A percentile compares a stretch with the other conserved stretches of the same genome.
These are phyloP conservation scores for Holacanthella duospinosa DNA, from an alignment of 2,888 invertebrate species.

Conservation along the genomic window DNA sequence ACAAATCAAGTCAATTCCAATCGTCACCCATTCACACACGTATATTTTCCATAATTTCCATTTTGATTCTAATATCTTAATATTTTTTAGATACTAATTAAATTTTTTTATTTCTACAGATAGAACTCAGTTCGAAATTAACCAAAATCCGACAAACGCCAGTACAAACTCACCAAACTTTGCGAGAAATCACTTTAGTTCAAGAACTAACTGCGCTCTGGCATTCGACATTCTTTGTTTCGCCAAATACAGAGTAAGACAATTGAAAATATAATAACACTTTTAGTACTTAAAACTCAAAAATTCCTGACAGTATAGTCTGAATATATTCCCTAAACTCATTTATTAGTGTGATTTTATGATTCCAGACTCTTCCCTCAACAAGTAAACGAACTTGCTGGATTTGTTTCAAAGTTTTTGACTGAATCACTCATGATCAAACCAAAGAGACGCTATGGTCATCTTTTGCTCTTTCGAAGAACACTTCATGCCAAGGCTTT, in stretches of 20 bases:
- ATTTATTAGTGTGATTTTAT: no score
- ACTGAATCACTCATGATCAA: slow-evolving; percentile 28
- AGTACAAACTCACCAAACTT: slow-evolving; percentile 20
- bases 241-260: slow-evolving; percentile 27
- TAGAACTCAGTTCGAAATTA: slow-evolving; percentile 30
- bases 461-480: slow-evolving; percentile 29
- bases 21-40: slow-evolving; percentile 31
- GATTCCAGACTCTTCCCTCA: slow-evolving; percentile 27
- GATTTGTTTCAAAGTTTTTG: slow-evolving; percentile 31
- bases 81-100: slow-evolving; percentile 3
- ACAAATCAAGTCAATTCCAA: slow-evolving; percentile 31
- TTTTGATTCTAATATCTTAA: not conserved
- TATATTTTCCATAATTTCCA: slow-evolving; percentile 15
- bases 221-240: slow-evolving; percentile 21
- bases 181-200: slow-evolving; percentile 23
- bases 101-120: slow-evolving; percentile 16
- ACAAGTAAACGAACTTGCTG: slow-evolving; percentile 26
- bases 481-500: slow-evolving; percentile 32
- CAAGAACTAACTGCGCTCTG: slow-evolving; percentile 32
- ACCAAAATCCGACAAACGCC: slow-evolving; percentile 29
- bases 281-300: not conserved
- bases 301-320: no score
- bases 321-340: no score
- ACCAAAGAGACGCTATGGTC: slow-evolving; percentile 26
- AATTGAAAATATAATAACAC: not conserved